phyloP scores from a whole-genome alignment of 92 coral and sea anemone genomes.

The Umimayanthus kanabou region DNA sequence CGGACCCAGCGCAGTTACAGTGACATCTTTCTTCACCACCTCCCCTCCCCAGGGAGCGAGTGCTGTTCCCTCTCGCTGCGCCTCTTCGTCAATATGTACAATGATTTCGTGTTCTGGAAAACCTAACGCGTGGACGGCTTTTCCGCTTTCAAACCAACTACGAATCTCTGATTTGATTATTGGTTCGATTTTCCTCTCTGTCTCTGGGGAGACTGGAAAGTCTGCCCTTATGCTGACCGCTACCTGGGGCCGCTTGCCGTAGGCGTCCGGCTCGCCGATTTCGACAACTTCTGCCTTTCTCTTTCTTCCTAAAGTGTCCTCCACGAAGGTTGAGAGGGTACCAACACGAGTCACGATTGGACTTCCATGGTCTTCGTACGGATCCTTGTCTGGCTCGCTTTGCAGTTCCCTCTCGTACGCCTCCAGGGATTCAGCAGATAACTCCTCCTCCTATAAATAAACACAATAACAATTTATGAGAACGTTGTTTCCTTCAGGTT shows the following conservation, averaged over 20 bases:
- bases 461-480: not conserved
- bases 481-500: not conserved
- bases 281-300: slow-evolving; percentile 71
- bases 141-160: slow-evolving; percentile 94
- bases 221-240: slow-evolving; percentile 84
- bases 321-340: slow-evolving; percentile 77
- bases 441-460: slow-evolving; percentile 56
- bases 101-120: slow-evolving; percentile 85
- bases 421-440: slow-evolving; percentile 69
- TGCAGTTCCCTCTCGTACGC: slow-evolving; percentile 81
- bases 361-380: slow-evolving; percentile 43
- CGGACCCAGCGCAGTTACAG: slow-evolving; percentile 89
- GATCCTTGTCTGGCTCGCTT: slow-evolving; percentile 51
- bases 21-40: slow-evolving; percentile 89
- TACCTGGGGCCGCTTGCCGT: slow-evolving; percentile 82
- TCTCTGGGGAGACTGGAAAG: slow-evolving; percentile 73
- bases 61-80: slow-evolving; percentile 76
- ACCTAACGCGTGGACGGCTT: slow-evolving; percentile 68
- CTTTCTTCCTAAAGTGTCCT: slow-evolving; percentile 87
- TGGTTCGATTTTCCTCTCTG: slow-evolving; percentile 89
- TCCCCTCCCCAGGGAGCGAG: slow-evolving; percentile 86
- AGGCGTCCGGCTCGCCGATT: slow-evolving; percentile 72
- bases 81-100: slow-evolving; percentile 83
- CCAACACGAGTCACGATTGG: slow-evolving; percentile 61
- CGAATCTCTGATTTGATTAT: slow-evolving; percentile 96